Evolutionary conservation across 2,888 invertebrate species (phyloP).

Genomic region (Limnephilus auricula): DNA sequence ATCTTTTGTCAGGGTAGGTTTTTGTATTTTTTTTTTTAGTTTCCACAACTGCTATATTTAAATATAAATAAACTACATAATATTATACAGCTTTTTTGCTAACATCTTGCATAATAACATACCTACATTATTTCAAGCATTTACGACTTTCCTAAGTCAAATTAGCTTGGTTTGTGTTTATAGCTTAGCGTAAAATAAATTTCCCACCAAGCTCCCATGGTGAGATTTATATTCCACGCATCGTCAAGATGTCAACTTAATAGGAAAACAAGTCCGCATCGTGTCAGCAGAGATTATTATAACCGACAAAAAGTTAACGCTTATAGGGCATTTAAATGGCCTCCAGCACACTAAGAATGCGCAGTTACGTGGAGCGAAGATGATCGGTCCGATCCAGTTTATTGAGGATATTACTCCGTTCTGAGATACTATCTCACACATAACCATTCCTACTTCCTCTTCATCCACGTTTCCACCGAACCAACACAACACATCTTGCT

Average conservation of each 20-base stretch:
- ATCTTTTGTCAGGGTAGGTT: no score
- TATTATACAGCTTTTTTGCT: neutral
- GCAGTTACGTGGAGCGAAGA: conserved; percentile 63
- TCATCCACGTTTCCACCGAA: neutral
- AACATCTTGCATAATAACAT: neutral
- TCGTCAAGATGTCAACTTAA: conserved; percentile 22
- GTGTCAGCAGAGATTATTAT: conserved; percentile 5
- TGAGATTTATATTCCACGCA: conserved; percentile 9
- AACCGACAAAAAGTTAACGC: conserved; percentile 28
- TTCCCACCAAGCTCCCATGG: neutral
- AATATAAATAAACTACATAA: neutral
- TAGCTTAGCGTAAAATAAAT: neutral
- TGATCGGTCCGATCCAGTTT: conserved; percentile 64
- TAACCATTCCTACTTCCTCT: conserved; percentile 27
- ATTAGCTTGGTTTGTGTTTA: neutral
- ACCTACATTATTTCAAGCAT: neutral
- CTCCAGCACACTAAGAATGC: conserved; percentile 39
- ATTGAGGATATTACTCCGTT: conserved; percentile 51
- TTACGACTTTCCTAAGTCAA: neutral
- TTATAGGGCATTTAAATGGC: conserved; percentile 18
- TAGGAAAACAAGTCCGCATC: conserved; percentile 2
- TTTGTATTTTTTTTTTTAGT: no score
- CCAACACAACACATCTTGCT: neutral
- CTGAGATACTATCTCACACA: conserved; percentile 17
- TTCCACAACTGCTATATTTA: no score